Conservation (phyloP, 23 tunicate species). For the Diplosoma virens region DNA sequence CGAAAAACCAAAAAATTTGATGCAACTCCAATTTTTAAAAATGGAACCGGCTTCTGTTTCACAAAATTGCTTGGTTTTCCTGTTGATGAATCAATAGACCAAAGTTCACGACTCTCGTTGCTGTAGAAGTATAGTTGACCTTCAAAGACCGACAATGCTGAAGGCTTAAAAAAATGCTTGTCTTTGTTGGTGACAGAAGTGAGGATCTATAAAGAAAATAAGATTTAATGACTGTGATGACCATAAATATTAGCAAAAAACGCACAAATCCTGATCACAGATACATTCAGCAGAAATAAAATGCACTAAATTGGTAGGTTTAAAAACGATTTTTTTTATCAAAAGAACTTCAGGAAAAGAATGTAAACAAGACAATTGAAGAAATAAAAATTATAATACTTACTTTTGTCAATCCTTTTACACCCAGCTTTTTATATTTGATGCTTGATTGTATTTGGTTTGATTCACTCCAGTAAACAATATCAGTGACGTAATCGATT, state of each 20-base stretch:
- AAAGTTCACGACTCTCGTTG: slow-evolving; percentile 23
- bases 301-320: too few relatives aligned
- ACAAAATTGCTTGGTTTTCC: slow-evolving; percentile 27
- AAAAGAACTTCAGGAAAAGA: too few relatives aligned
- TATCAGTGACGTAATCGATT: slow-evolving; percentile 40
- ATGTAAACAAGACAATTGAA: too few relatives aligned
- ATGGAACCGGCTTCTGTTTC: background rate
- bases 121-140: slow-evolving; percentile 18
- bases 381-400: too few relatives aligned
- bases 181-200: background rate
- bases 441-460: slow-evolving; percentile 6
- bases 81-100: slow-evolving; percentile 33
- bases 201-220: background rate
- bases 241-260: too few relatives aligned
- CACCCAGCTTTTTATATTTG: slow-evolving; percentile 14
- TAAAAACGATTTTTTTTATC: too few relatives aligned
- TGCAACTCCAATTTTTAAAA: background rate
- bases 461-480: slow-evolving; percentile 42
- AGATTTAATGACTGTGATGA: background rate
- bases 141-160: slow-evolving; percentile 24
- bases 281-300: background rate
- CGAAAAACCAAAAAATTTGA: background rate
- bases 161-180: background rate
- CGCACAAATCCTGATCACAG: too few relatives aligned
- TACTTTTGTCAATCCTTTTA: background rate